Evolutionary conservation across 2,888 invertebrate genomes (phyloP), one percentile per base, ranked within the genome.

Genomic region (Sesamia inferens): DNA sequence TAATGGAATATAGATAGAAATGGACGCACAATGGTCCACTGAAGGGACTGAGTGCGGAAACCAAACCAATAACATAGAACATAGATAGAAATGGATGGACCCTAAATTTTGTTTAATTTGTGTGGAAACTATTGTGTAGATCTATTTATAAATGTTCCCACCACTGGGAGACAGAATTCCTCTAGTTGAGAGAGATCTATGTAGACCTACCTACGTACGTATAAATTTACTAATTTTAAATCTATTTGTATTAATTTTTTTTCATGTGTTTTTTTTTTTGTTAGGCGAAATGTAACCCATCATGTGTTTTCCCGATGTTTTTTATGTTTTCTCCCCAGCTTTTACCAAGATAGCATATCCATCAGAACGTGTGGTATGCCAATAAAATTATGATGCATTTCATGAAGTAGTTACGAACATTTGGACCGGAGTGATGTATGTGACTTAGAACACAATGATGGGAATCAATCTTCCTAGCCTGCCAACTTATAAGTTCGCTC

Each of bases 391-490:
- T 64, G 16, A 39, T 69, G 66, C 71, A 73, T 81, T 68, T 72
- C 65, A 51, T 66, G 59, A 79, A 85, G 75, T 68, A 71, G 71
- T 83, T 78, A 63, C 11, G 14, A 66, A 61, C 58, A 76, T 74
- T 82, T 73, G 68, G 57, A 58, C 47, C 57, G 16, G 47, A 39
- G 66, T 72, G 69, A 71, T 81, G 82, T 72, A 76, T 82, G 85
- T 55, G 74, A 71, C 79, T 78, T 74, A 14, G 59, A 13, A 67
- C 64, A 72, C 69, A 81, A 85, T 72, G n/a, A 6, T 51, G 66
- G 22, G 19, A 76, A 85, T 85, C 86, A 72, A 83, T 85, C 84
- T 78, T 85, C 70, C 42, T 72, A 63, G 44, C 59, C 44, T 54
- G 73, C 69, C 64, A 81, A 74, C 72, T 69, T 81, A 68, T 75